Conservation (phyloP, 1,140 invertebrate species). For the Pentalonia nigronervosa region DNA sequence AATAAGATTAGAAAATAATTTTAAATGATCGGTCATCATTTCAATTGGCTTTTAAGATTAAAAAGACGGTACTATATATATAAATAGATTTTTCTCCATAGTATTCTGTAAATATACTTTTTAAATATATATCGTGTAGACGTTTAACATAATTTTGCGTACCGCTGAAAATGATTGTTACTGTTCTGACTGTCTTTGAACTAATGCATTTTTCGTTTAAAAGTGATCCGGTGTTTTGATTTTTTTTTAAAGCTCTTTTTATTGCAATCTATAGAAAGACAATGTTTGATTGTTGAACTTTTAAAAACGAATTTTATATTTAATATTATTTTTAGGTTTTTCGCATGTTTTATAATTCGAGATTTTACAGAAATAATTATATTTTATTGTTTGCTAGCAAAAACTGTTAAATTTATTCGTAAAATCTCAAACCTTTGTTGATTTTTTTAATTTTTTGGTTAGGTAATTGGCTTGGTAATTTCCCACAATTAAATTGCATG, state of each 20-base stretch:
- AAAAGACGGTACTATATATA: background rate
- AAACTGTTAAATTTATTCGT: background rate
- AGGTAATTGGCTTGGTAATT: background rate
- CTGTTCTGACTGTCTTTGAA: slow-evolving; percentile 4
- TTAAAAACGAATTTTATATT: background rate
- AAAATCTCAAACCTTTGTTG: background rate
- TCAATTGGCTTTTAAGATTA: background rate
- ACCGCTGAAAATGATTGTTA: slow-evolving; percentile 4
- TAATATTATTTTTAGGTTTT: background rate
- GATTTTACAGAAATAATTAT: background rate
- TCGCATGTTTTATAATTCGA: background rate
- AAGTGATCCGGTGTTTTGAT: background rate
- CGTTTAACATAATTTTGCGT: background rate
- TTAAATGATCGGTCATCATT: background rate
- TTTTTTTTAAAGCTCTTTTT: background rate
- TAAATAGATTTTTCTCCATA: background rate
- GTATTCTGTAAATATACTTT: background rate
- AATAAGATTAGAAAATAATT: background rate
- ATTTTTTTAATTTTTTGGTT: background rate
- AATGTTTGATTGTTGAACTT: background rate
- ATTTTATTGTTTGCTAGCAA: background rate
- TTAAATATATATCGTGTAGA: background rate
- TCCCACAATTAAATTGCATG: background rate
- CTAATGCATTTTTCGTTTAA: background rate
- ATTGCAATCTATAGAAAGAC: background rate